Base-by-base conservation (phyloP, 2,888 invertebrate genomes). In the Lepidochrysops patricia region DNA sequence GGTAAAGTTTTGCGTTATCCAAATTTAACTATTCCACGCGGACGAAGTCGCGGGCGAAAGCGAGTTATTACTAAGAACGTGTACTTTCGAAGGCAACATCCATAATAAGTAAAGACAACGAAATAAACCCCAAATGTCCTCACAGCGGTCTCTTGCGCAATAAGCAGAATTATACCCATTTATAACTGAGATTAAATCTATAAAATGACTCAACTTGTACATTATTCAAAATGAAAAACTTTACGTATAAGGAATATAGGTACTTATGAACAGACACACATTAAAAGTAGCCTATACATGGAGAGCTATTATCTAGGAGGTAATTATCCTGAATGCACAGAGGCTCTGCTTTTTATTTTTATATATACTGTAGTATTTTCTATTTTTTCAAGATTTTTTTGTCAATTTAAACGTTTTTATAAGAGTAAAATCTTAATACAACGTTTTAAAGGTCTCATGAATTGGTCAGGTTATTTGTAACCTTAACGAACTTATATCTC, bases 241-340 rank as follows among this genome's bases (percentile, higher is more conserved):
- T 19, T 12, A 32, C 54, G 12, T 15, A 54, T 54, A 54, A 32
- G 54, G 54, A 54, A 19, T 19, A 27, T n/a, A n/a, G n/a, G n/a
- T n/a, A n/a, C 6, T 26, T 50, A 27, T 43, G 15, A 15, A 15
- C 37, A 26, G 27, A 73, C 69, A 75, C 13, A 15, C 50, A 50
- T 26, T 29, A 50, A 50, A 50, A 50, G 25, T 26, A n/a, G 25
- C 5, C n/a, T n/a, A 50, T 50, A 50, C 43, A 43, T 43, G n/a
- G 12, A 5, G n/a, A 49, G 26, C 12, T 26, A 26, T 26, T 26
- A 50, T 50, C 26, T 50, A 13, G 26, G 19, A 19, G 43, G 43
- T 43, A 7, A 19, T 43, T 43, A 43, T 7, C 19, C 29, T n/a
- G n/a, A n/a, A n/a, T n/a, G n/a, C n/a, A n/a, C n/a, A n/a, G n/a